Evolutionary conservation across 2,113 vertebrate genomes (phyloP).

Genomic region (Trachemys scripta): DNA sequence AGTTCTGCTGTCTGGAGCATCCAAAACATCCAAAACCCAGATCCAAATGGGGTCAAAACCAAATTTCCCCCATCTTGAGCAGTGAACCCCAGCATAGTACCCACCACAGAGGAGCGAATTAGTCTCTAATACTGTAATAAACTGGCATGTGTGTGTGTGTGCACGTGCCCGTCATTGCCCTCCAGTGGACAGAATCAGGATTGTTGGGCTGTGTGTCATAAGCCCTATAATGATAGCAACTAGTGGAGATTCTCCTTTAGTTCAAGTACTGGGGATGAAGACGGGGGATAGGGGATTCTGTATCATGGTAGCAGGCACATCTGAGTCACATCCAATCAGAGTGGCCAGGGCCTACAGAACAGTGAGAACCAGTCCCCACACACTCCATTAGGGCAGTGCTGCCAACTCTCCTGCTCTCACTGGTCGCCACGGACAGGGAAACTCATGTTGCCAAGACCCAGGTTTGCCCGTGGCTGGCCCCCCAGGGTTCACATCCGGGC

Average conservation of each 20-base stretch:
- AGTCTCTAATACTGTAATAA: not conserved
- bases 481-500: too few species aligned
- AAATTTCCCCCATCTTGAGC: not conserved
- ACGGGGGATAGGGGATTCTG: not conserved
- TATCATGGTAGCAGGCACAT: not conserved
- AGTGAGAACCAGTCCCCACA: not conserved
- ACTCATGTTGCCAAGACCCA: not conserved
- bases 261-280: not conserved
- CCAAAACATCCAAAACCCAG: not conserved
- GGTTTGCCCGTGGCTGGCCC: not conserved
- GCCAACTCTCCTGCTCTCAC: not conserved
- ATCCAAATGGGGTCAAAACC: not conserved
- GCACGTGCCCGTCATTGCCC: not conserved
- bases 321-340: not conserved
- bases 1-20: not conserved
- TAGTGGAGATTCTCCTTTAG: not conserved
- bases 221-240: not conserved
- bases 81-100: not conserved
- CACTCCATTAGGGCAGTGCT: not conserved
- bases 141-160: rapidly evolving
- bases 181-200: rapidly evolving
- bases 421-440: not conserved
- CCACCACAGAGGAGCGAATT: not conserved
- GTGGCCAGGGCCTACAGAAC: not conserved
- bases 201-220: not conserved